Evolutionary conservation across 2,797 vertebrate genomes (phyloP), one percentile per base, ranked within the genome.

Genomic region (Coregonus suidteri): DNA sequence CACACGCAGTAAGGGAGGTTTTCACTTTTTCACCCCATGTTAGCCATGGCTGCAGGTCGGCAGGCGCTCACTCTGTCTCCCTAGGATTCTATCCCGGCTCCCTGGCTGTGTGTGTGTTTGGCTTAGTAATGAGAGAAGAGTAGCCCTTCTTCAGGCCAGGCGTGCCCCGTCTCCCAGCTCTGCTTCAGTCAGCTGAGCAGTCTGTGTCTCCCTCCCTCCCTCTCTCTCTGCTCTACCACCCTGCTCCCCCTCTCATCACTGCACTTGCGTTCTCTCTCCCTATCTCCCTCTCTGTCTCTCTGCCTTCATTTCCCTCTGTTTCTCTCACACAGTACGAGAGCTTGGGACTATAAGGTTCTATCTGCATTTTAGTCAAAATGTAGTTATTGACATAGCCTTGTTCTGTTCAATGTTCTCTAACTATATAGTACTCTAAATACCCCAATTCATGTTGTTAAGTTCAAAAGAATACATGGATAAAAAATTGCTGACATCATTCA

Each of bases 1-100:
- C 9, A 75, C 65, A 56, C 59, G 74, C 51, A 65, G 56, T 59
- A 30, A 65, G 56, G 41, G 62, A 52, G 59, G 68, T 25, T 52
- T 71, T 71, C 73, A 77, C n/a, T n/a, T n/a, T n/a, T n/a, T n/a
- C n/a, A n/a, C n/a, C 94, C 94, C 75, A 89, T 79, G 78, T 94
- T 91, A 87, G 92, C 86, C 94, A 95, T 95, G 90, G 89, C 88
- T 89, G 87, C 88, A 71, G 65, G 67, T 78, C 73, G 76, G 69
- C 64, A 65, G 77, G 78, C 20, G 79, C 75, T 74, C 77, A 65
- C 76, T 80, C 62, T 3, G 76, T 76, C 76, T 80, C 52, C 53
- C 67, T 71, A 80, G 77, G 79, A 59, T 73, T 86, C 74, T 81
- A 77, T 85, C 82, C 73, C 80, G 69, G 37, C 73, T 82, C 71